Evolutionary conservation across 2,888 invertebrate genomes (phyloP).

Genomic region (Drosophila anomalipes): DNA sequence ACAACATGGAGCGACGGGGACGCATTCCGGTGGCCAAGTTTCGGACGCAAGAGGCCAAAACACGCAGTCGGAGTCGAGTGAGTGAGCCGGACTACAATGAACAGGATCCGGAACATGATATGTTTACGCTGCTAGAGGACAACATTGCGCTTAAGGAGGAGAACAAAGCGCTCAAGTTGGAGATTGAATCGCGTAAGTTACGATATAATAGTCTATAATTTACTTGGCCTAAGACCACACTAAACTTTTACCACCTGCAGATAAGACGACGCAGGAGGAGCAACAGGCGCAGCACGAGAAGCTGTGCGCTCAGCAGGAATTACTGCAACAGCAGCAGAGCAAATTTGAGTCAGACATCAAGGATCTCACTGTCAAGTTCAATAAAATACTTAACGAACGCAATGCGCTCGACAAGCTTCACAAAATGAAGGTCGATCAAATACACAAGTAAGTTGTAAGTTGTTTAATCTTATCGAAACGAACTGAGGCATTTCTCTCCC

Average conservation of each 20-base stretch:
- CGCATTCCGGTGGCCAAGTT: slow-evolving; percentile 85
- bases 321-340: slow-evolving; percentile 69
- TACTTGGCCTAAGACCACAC: background rate
- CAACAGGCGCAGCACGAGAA: slow-evolving; percentile 79
- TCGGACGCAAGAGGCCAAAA: slow-evolving; percentile 84
- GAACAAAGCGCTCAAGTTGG: slow-evolving; percentile 83
- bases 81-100: slow-evolving; percentile 84
- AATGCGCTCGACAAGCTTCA: slow-evolving; percentile 82
- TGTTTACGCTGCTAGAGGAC: slow-evolving; percentile 84
- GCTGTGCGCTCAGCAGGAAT: slow-evolving; percentile 73
- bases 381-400: slow-evolving; percentile 79
- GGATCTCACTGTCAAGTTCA: slow-evolving; percentile 72
- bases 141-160: slow-evolving; percentile 85
- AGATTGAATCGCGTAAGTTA: slow-evolving; percentile 83
- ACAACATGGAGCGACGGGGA: slow-evolving; percentile 83
- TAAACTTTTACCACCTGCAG: slow-evolving; percentile 51
- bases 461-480: background rate
- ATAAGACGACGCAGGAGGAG: slow-evolving; percentile 81
- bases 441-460: slow-evolving; percentile 65
- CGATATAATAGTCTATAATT: background rate
- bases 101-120: slow-evolving; percentile 84
- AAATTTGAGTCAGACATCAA: slow-evolving; percentile 80
- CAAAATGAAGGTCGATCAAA: slow-evolving; percentile 83
- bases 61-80: slow-evolving; percentile 84
- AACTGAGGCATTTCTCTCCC: background rate